These are phyloP conservation scores for Drosophila parabipectinata DNA, from an alignment of 1,140 invertebrate genomes.

Conservation along the genomic window DNA sequence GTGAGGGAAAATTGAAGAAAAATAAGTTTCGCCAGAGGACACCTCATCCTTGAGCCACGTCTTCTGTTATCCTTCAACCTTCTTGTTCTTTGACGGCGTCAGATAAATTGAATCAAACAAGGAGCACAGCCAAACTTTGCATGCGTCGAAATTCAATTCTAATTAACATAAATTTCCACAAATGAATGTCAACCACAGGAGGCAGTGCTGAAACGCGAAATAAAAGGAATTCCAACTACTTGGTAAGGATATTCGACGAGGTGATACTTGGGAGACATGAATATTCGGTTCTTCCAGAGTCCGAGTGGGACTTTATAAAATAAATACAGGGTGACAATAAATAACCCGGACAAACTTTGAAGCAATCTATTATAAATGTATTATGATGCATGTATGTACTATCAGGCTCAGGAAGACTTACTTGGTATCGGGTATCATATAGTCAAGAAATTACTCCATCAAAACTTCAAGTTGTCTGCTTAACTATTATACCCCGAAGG, in stretches of 20 bases:
- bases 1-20: slow-evolving; percentile 44
- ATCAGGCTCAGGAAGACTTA: too few relatives aligned
- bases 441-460: not conserved
- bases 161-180: slow-evolving; percentile 83
- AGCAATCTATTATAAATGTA: too few relatives aligned
- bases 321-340: too few relatives aligned
- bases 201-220: slow-evolving; percentile 16
- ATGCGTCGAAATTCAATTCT: slow-evolving; percentile 80
- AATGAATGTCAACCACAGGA: slow-evolving; percentile 80
- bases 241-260: not conserved
- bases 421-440: too few relatives aligned
- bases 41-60: slow-evolving; percentile 19
- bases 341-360: too few relatives aligned
- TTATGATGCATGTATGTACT: too few relatives aligned
- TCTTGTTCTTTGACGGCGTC: slow-evolving; percentile 54
- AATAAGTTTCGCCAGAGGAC: slow-evolving; percentile 47
- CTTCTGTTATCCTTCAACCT: slow-evolving; percentile 2
- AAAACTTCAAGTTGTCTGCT: not conserved
- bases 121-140: slow-evolving; percentile 67
- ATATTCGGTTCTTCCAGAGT: not conserved
- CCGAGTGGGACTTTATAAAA: too few relatives aligned
- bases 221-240: slow-evolving; percentile 2
- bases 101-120: slow-evolving; percentile 80
- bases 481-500: not conserved
- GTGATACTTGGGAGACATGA: not conserved